Evolutionary conservation across 2,888 invertebrate species (phyloP), one percentile per base, ranked within the genome.

Genomic region (Luperina nickerlii): DNA sequence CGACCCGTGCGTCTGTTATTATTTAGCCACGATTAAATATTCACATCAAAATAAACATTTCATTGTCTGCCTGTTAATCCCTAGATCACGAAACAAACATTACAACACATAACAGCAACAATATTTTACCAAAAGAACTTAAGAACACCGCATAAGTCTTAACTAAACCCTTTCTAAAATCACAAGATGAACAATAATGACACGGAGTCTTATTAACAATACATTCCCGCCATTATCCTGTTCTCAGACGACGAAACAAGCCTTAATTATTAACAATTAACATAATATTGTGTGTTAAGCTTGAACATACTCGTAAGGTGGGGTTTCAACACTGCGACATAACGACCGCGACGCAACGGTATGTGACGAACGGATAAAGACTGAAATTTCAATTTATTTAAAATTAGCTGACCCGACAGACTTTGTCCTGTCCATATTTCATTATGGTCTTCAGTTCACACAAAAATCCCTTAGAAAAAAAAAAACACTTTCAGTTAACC

Each of bases 191-290:
- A 78, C 72, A 75, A 69, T 68, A 69, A 80, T 62, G 68, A 68
- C 66, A 45, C 54, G 18, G 27, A 66, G 75, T 70, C 77, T 79
- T 83, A 73, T 86, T 74, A 78, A 79, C 81, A 84, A 79, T 86
- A 83, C 79, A 83, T 82, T 66, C 75, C 60, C 76, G 45, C 81
- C 82, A 87, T 90, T 87, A 89, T 86, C 67, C 81, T 71, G 74
- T 74, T 71, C 68, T 84, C 72, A 84, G 84, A 84, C 83, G 83
- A 86, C 83, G 63, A 76, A 73, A 78, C 70, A 76, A 76, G 68
- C 78, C 78, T 83, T 87, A 84, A 87, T 83, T 87, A 86, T 83
- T 75, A 87, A 85, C 86, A 84, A 87, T 87, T 83, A 82, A 84
- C 82, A 78, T 85, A 84, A 88, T 84, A 89, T 83, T 86, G 72